Conservation (phyloP, 2,113 vertebrate genomes). For the Talpa occidentalis region DNA sequence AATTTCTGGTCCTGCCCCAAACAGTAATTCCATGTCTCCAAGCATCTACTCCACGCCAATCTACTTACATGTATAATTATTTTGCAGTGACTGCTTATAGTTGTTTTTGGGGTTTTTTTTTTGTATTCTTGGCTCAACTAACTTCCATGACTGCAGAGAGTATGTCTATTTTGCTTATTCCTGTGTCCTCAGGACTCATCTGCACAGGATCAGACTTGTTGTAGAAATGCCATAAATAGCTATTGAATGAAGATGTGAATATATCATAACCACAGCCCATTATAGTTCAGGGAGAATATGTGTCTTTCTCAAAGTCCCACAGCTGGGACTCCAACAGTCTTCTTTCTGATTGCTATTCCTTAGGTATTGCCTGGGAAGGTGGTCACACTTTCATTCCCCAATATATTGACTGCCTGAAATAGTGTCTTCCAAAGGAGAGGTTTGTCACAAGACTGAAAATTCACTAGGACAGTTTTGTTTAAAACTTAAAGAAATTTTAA, state of each 20-base stretch:
- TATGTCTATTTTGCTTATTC: background rate
- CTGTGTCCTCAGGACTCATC: background rate
- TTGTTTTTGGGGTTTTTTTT: no score
- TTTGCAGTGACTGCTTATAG: background rate
- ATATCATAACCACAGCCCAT: background rate
- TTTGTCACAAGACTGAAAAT: background rate
- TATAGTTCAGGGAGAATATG: background rate
- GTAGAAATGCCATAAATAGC: background rate
- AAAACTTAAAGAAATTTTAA: background rate
- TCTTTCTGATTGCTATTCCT: background rate
- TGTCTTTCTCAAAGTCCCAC: background rate
- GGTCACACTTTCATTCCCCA: background rate
- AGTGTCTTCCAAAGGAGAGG: background rate
- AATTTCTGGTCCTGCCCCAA: background rate
- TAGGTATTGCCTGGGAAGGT: background rate
- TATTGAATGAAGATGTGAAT: background rate
- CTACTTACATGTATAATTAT: background rate
- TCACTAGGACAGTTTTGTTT: no score
- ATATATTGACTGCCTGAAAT: background rate
- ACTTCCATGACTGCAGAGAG: background rate
- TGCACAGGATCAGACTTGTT: background rate
- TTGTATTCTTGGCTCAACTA: background rate
- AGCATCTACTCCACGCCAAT: background rate
- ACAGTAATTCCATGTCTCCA: background rate
- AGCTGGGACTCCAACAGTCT: background rate